Percentiles rank a stretch among this genome's conserved stretches.
phyloP scores from a whole-genome alignment of 2,888 invertebrate species.

The Laothoe populi region DNA sequence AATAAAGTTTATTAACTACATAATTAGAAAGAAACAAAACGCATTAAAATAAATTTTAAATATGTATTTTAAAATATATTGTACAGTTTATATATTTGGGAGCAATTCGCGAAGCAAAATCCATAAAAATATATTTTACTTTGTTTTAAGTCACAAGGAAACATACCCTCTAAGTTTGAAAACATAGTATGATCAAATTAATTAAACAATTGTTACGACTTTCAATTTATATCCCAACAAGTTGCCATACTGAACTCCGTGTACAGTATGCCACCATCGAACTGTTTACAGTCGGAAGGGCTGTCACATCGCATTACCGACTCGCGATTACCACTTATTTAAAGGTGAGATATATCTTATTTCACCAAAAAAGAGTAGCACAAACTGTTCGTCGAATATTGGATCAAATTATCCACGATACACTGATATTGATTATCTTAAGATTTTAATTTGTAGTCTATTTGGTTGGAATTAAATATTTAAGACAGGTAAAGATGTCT shows the following conservation, averaged over 20 bases:
- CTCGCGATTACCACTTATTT: slow-evolving; percentile 52
- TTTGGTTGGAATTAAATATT: neutral
- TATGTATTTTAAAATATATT: too few relatives aligned
- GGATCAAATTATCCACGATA: slow-evolving; percentile 7
- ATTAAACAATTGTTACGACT: too few relatives aligned
- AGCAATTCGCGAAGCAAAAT: too few relatives aligned
- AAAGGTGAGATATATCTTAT: slow-evolving; percentile 41
- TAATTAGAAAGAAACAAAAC: too few relatives aligned
- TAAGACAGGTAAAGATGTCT: neutral
- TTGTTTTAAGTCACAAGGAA: too few relatives aligned
- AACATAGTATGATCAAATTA: too few relatives aligned
- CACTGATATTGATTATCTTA: neutral
- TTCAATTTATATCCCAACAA: neutral
- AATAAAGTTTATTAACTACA: too few relatives aligned
- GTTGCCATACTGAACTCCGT: slow-evolving; percentile 41
- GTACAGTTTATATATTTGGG: too few relatives aligned
- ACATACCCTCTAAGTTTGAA: too few relatives aligned
- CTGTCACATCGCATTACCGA: slow-evolving; percentile 55
- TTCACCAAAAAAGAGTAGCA: slow-evolving; percentile 50
- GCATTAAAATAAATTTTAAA: too few relatives aligned
- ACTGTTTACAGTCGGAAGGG: slow-evolving; percentile 44
- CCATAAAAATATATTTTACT: too few relatives aligned
- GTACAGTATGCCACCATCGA: slow-evolving; percentile 39
- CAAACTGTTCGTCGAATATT: neutral
- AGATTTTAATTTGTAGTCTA: neutral